These are phyloP conservation scores for Agrochola lychnidis DNA, from an alignment of 2,888 invertebrate genomes.

Conservation along the genomic window DNA sequence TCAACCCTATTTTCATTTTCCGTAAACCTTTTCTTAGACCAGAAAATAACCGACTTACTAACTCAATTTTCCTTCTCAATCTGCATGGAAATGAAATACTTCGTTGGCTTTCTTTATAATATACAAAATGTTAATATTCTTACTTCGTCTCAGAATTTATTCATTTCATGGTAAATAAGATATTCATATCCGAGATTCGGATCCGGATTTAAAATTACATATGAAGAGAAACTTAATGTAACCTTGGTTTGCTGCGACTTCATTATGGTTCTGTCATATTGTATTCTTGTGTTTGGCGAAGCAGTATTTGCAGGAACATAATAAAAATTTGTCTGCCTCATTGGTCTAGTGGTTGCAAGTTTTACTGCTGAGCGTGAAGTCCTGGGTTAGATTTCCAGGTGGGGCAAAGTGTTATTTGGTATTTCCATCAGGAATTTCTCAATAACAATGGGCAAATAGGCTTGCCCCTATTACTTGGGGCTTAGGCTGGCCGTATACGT, in stretches of 20 bases:
- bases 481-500: neutral
- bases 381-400: no score
- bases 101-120: slow-evolving; percentile 36
- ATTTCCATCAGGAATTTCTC: neutral
- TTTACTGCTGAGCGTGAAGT: no score
- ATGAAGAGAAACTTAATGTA: slow-evolving; percentile 34
- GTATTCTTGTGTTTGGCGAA: slow-evolving; percentile 17
- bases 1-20: slow-evolving; percentile 1
- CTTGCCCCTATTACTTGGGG: neutral
- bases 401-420: no score
- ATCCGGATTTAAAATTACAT: slow-evolving; percentile 43
- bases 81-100: slow-evolving; percentile 55
- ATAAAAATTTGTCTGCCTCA: no score
- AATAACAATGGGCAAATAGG: no score
- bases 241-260: slow-evolving; percentile 14
- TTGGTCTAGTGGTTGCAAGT: neutral
- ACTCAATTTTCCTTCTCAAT: slow-evolving; percentile 42
- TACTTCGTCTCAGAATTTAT: slow-evolving; percentile 42
- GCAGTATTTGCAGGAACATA: slow-evolving; percentile 1
- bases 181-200: slow-evolving; percentile 42
- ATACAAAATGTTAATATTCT: slow-evolving; percentile 43
- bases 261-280: slow-evolving; percentile 9
- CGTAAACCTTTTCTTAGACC: slow-evolving; percentile 18
- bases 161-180: slow-evolving; percentile 46
- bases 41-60: slow-evolving; percentile 34